Conservation (phyloP, 1,140 invertebrate genomes). For the Scaptomyza montana region DNA sequence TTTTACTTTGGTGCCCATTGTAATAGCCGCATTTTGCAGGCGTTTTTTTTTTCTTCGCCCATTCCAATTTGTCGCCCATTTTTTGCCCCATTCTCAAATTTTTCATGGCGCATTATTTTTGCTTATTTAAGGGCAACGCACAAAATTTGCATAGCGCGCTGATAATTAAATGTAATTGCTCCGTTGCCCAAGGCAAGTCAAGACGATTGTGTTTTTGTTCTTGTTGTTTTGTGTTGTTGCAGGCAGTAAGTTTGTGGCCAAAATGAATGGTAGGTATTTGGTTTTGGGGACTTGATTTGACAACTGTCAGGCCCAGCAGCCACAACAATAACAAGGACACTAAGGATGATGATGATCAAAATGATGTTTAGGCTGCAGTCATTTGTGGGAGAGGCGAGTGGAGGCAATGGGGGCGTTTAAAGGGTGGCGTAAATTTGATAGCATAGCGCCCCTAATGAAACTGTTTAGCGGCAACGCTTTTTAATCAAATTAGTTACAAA, state of each 20-base stretch:
- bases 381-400: too few species aligned
- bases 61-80: too few species aligned
- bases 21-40: constrained; percentile 2
- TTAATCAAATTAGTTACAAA: constrained; percentile 41
- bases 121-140: constrained; percentile 20
- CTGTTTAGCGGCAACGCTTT: constrained; percentile 11
- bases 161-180: constrained; percentile 71
- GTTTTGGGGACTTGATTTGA: constrained; percentile 43
- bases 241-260: constrained; percentile 9
- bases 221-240: constrained; percentile 15
- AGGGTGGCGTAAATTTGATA: constrained; percentile 30
- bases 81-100: background rate
- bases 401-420: background rate
- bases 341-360: constrained; percentile 5
- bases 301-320: constrained; percentile 25
- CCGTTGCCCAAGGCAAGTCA: constrained; percentile 29
- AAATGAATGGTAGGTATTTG: constrained; percentile 45
- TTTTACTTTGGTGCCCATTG: background rate
- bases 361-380: background rate
- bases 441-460: constrained; percentile 26
- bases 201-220: constrained; percentile 1
- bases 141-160: constrained; percentile 57
- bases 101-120: constrained; percentile 29
- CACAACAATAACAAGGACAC: background rate
- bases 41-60: too few species aligned